Conservation (phyloP, 23 tunicate genomes). For the Clavelina lepadiformis region DNA sequence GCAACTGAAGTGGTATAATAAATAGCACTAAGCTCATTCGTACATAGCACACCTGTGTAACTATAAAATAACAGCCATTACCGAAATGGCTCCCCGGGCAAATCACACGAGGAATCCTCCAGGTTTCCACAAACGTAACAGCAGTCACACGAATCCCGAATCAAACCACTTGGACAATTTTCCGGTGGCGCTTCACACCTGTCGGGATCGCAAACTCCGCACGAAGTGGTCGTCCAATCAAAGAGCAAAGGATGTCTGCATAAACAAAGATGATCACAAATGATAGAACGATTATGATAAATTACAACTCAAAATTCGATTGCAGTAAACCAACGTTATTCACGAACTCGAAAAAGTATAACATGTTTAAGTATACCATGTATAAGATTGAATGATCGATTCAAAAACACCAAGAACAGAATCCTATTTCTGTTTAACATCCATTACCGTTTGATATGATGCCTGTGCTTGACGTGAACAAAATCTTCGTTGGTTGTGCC, state of each 20-base stretch:
- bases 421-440: too few relatives aligned
- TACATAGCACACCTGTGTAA: neutral
- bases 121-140: slow-evolving; percentile 64
- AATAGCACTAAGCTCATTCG: neutral
- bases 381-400: too few relatives aligned
- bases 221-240: slow-evolving; percentile 63
- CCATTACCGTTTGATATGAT: too few relatives aligned
- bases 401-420: too few relatives aligned
- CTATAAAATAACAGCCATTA: neutral
- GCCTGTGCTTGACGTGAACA: too few relatives aligned
- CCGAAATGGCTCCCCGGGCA: slow-evolving; percentile 23
- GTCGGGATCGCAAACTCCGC: slow-evolving; percentile 52
- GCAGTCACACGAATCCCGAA: slow-evolving; percentile 63
- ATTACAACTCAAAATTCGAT: too few relatives aligned
- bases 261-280: too few relatives aligned
- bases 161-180: slow-evolving; percentile 32
- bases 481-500: too few relatives aligned
- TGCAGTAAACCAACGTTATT: too few relatives aligned
- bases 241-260: slow-evolving; percentile 52
- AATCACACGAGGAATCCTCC: slow-evolving; percentile 45
- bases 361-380: too few relatives aligned
- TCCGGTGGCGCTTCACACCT: slow-evolving; percentile 24
- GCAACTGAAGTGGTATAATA: neutral
- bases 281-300: too few relatives aligned
- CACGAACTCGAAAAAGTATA: too few relatives aligned